These are phyloP conservation scores for Polydrusus pterygomalis DNA, from an alignment of 2,888 invertebrate genomes.

Conservation along the genomic window DNA sequence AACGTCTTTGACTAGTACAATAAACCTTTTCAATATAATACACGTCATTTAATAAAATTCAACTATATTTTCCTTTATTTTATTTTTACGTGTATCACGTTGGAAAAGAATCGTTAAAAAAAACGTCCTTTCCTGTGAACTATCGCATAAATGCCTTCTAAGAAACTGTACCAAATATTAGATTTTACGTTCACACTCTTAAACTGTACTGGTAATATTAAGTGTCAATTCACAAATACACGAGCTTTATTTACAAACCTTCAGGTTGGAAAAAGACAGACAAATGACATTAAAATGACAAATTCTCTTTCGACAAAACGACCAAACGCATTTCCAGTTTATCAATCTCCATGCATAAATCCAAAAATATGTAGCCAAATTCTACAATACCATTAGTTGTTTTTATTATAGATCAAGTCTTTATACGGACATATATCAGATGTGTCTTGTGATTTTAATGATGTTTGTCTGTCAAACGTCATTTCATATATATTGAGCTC, in stretches of 20 bases:
- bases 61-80: neutral
- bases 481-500: conserved; percentile 27
- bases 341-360: too few relatives aligned
- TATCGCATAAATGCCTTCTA: conserved; percentile 40
- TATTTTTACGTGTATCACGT: conserved; percentile 12
- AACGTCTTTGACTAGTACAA: neutral
- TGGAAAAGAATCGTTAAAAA: neutral
- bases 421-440: too few relatives aligned
- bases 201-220: conserved; percentile 39
- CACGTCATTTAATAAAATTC: neutral
- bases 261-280: conserved; percentile 21
- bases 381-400: too few relatives aligned
- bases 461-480: conserved; percentile 10
- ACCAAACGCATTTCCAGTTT: too few relatives aligned
- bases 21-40: conserved; percentile 12
- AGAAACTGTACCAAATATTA: conserved; percentile 43
- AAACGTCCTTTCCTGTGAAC: conserved; percentile 22
- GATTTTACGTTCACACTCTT: conserved; percentile 28
- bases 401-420: too few relatives aligned
- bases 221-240: conserved; percentile 32
- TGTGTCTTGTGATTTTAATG: conserved; percentile 14
- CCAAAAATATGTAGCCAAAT: too few relatives aligned
- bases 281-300: conserved; percentile 2
- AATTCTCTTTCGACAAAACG: too few relatives aligned
- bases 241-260: conserved; percentile 29